Percentiles rank a stretch among this genome's conserved stretches.
Conservation (phyloP, 2,888 invertebrate species). For the Ashinkailepas kermadecensis region DNA sequence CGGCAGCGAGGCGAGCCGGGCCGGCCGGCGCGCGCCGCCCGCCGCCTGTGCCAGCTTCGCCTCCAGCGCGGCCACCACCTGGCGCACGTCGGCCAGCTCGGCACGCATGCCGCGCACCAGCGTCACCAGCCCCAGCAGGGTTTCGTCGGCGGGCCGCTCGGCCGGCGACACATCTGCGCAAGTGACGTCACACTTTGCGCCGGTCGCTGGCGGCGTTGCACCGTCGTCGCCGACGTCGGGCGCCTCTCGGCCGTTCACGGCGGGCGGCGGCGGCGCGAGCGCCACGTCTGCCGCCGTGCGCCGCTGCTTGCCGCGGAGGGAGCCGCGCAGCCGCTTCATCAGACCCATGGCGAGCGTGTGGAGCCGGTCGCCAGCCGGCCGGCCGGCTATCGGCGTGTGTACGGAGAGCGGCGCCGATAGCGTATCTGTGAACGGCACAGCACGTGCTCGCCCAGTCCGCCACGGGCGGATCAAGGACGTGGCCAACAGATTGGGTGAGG, state of each 20-base stretch:
- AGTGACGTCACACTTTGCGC: not conserved
- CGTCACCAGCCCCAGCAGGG: not conserved
- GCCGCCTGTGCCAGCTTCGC: not conserved
- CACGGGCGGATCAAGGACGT: too few species aligned
- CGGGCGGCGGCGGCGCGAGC: not conserved
- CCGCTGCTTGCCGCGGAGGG: not conserved
- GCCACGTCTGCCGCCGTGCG: not conserved
- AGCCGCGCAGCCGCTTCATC: not conserved
- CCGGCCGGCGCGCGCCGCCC: not conserved
- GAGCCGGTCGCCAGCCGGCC: too few species aligned
- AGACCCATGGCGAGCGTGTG: slow-evolving; percentile 1
- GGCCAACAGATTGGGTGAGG: too few species aligned
- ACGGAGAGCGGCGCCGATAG: too few species aligned
- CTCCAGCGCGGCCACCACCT: not conserved
- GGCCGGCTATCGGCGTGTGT: too few species aligned
- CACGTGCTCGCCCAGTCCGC: too few species aligned
- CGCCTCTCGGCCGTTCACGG: too few species aligned
- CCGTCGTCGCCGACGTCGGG: not conserved
- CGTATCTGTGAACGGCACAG: too few species aligned
- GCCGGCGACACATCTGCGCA: not conserved
- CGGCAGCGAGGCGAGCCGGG: not conserved
- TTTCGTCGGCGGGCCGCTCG: not conserved
- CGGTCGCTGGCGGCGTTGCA: not conserved
- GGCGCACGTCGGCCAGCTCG: not conserved
- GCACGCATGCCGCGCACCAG: not conserved